Conservation (phyloP, 2,888 invertebrate species). For the Drosophila rubida region DNA sequence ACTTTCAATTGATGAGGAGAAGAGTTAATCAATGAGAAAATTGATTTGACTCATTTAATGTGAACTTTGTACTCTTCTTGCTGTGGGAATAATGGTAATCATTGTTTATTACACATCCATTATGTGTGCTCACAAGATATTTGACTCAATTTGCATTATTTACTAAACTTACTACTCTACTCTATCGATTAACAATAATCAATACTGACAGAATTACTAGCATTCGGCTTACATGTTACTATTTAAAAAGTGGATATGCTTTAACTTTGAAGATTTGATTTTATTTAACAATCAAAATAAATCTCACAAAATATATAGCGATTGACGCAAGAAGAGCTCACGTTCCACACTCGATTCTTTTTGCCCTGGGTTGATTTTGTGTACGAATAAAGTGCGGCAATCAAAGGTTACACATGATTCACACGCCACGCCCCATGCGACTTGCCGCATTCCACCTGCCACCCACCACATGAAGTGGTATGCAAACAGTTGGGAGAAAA, state of each 20-base stretch:
- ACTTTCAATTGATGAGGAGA: not conserved
- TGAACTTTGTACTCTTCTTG: not conserved
- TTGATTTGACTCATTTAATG: not conserved
- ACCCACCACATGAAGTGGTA: slow-evolving; percentile 17
- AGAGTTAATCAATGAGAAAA: slow-evolving; percentile 3
- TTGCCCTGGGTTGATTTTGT: slow-evolving; percentile 59
- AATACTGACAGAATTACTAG: too few relatives aligned
- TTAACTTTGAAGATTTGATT: not conserved
- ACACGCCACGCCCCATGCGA: slow-evolving; percentile 2
- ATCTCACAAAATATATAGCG: not conserved
- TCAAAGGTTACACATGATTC: slow-evolving; percentile 53
- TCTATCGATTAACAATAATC: too few relatives aligned
- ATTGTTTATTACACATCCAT: too few relatives aligned
- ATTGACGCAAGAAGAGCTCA: slow-evolving; percentile 20
- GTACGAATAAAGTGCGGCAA: slow-evolving; percentile 64
- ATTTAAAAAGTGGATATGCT: too few relatives aligned
- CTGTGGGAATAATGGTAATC: not conserved
- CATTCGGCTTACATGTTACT: too few relatives aligned
- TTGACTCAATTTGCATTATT: too few relatives aligned
- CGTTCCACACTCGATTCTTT: slow-evolving; percentile 63
- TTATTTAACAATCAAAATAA: not conserved
- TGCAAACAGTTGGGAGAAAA: slow-evolving; percentile 42
- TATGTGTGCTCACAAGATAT: too few relatives aligned
- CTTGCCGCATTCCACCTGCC: slow-evolving; percentile 10
- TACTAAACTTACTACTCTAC: too few relatives aligned